Evolutionary conservation across 2,888 invertebrate genomes (phyloP).

Genomic region (Cremastinae sp.): DNA sequence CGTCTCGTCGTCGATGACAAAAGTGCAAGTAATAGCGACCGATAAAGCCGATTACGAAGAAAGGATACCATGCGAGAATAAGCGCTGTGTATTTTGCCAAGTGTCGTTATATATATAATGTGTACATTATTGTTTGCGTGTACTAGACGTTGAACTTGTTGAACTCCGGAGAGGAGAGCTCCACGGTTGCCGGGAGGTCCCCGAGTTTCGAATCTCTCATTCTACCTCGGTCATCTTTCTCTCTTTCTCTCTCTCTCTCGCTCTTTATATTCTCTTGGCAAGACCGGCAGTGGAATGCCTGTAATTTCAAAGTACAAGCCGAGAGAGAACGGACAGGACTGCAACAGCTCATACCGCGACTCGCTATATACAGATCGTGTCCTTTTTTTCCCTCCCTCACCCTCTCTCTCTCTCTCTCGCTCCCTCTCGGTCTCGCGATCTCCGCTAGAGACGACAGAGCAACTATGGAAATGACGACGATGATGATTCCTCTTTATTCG

Average conservation of each 20-base stretch:
- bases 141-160: slow-evolving; percentile 62
- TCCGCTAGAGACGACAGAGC: slow-evolving; percentile 50
- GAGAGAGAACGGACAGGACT: slow-evolving; percentile 54
- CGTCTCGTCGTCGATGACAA: no score
- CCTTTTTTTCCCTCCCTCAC: no score
- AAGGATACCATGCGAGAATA: background rate
- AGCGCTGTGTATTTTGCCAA: slow-evolving; percentile 12
- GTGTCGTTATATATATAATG: slow-evolving; percentile 23
- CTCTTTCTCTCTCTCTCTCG: slow-evolving; percentile 31
- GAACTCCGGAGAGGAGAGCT: slow-evolving; percentile 57
- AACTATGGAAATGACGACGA: slow-evolving; percentile 49
- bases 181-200: slow-evolving; percentile 67
- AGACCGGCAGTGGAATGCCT: slow-evolving; percentile 66
- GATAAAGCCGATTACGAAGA: slow-evolving; percentile 1
- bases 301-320: slow-evolving; percentile 66
- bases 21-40: background rate
- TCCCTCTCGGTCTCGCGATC: slow-evolving; percentile 25
- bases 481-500: slow-evolving; percentile 38
- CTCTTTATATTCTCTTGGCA: slow-evolving; percentile 55
- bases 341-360: slow-evolving; percentile 55
- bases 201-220: slow-evolving; percentile 64
- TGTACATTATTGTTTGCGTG: slow-evolving; percentile 59
- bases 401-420: slow-evolving; percentile 36
- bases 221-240: slow-evolving; percentile 50
- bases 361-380: slow-evolving; percentile 27